Base-by-base conservation (phyloP, 2,113 vertebrate species). In the Gorsachius goisagi region DNA sequence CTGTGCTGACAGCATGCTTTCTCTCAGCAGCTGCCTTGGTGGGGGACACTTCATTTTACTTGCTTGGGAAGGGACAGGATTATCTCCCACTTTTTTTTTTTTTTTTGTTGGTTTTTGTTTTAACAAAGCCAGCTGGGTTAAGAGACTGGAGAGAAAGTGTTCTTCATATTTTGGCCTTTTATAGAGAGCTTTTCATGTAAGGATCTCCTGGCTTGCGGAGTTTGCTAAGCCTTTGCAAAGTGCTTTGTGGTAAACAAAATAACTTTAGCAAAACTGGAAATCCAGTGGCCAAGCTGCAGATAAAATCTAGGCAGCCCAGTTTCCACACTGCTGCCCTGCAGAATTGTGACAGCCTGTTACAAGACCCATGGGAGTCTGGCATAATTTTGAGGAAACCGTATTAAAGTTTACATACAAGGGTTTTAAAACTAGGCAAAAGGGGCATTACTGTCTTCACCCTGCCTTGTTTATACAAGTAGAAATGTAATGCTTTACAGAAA, bases 151-250 rank as follows among this genome's bases (percentile, higher is more conserved):
- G 76, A 30, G 52, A 81, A 91, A 90, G 75, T 13, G 44, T 67
- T 63, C 60, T 47, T 91, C 93, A 81, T 95, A 14, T 3, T 85
- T 96, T 85, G 69, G 69, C 95, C 89, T 91, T 95, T 95, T 89
- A 81, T 67, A 92, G 93, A 6, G n/a, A 55, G 64, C 16, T 50
- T 68, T 90, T 82, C 39, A 3, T 7, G 49, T 49, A 33, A 45
- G 69, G 77, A 82, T 52, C 88, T 85, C 60, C 32, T 33, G 35
- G 45, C 87, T 82, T 32, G 26, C 49, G 28, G 37, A 35, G 44
- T 17, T 39, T 35, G 7, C 21, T 82, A 15, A 83, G 67, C 75
- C 45, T 90, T 73, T 66, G 77, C 85, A 69, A 56, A 76, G 45
- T 45, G 49, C 37, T 76, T 74, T 63, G 80, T 72, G 80, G 44